Evolutionary conservation across 2,797 vertebrate genomes (phyloP), one percentile per base, ranked within the genome.

Genomic region (Sylvilagus floridanus): DNA sequence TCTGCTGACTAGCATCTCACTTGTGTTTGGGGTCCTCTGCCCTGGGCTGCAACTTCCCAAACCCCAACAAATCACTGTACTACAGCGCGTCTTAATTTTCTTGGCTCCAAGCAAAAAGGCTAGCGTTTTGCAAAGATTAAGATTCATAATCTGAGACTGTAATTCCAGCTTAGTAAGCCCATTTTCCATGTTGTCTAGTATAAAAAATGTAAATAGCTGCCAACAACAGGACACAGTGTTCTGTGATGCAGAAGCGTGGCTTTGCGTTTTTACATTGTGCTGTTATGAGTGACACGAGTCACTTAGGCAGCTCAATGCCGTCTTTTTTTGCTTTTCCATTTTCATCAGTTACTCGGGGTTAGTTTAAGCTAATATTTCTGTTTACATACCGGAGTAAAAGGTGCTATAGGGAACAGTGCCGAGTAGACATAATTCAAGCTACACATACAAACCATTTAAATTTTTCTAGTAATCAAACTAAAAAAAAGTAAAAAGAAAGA

Each of bases 301-400:
- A 50, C 60, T 65, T 72, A 66, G 35, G 26, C 21, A 60, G 11
- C 12, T 17, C 47, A 37, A 11, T 87, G 28, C 28, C 47, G 17
- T 68, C 17, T 7, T 17, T 7, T 32, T 10, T 63, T 42, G 37
- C 32, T 30, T 1, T 32, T 7, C 13, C 37, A 1, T 54, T 76
- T 93, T 37, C 11, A 26, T 87, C 65, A 84, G 8, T 82, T 93
- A 62, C 62, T 95, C 16, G 62, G n/a, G 14, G 35, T 5, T 89
- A 22, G 30, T 50, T 73, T 77, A 91, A 95, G 69, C 30, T 68
- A 52, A 57, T 73, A 54, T 78, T 90, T 91, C 22, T 81, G 30
- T 76, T 77, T 75, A 35, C 19, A 54, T 75, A 10, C 16, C 22
- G 77, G n/a, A 21, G 57, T 35, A 76, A 84, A 60, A 84, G 21